Evolutionary conservation across 2,797 vertebrate genomes (phyloP), one percentile per base, ranked within the genome.

Genomic region (Enteromius radiatus): DNA sequence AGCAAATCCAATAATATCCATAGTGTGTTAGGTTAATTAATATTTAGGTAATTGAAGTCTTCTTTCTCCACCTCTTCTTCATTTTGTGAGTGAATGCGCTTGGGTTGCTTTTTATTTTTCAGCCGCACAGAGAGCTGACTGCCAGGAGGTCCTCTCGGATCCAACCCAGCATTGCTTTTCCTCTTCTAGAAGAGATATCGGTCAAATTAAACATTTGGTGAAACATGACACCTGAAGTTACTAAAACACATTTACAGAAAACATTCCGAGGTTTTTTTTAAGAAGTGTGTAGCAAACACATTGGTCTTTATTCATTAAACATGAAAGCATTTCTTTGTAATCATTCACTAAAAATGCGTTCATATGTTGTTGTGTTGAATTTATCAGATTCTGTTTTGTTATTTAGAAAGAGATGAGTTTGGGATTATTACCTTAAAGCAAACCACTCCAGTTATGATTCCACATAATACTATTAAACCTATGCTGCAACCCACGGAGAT

Each of bases 1-100:
- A 52, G 47, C 45, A 9, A 71, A 23, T 45, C 19, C 38, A 70
- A 41, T 36, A 15, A 54, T 43, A 41, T 45, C 10, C 4, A 43
- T 38, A n/a, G 10, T 54, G 23, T 41, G 28, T 67, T n/a, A 69
- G 19, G 23, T 52, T 5, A 41, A 14, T 4, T 14, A 8, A 87
- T 10, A 1, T 69, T 68, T 52, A 88, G 52, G 73, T 88, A 88
- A 80, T 76, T 73, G 1, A 5, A 28, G 10, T 54, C 81, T 21
- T 82, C 70, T 41, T 45, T 26, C 17, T 76, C 80, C 36, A 45
- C 14, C 3, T 38, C 47, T 68, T 76, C 45, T 5, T 74, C 82
- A n/a, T 33, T 78, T 36, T 79, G 28, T 43, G 59, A 65, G n/a
- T 11, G 10, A 7, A 45, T 19, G 56, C 36, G 31, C 23, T 65